Evolutionary conservation across 2,888 invertebrate genomes (phyloP), one percentile per base, ranked within the genome.

Genomic region (Pseudococcus longispinus): DNA sequence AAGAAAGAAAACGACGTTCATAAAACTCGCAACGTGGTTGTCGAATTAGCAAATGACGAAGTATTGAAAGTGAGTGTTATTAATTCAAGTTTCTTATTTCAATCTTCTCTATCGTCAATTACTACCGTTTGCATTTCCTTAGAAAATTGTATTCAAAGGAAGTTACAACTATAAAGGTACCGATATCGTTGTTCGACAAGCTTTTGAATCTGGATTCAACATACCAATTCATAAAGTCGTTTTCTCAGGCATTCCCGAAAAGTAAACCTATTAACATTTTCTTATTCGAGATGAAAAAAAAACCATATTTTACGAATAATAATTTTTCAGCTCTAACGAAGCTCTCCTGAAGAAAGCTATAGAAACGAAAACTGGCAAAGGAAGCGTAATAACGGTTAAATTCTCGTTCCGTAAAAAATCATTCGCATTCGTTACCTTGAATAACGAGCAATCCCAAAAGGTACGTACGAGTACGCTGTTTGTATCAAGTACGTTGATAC

Each of bases 401-500:
- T 85, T 85, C 29, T 85, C 85, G 0, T 23, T 46, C 44, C 26
- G 29, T 18, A 85, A 77, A n/a, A 23, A 44, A 18, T 46, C 77
- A 32, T 85, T 44, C 85, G 85, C 46, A 11, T 85, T 85, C 8
- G 77, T 85, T n/a, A 74, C 29, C 3, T 18, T 85, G n/a, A 20
- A 77, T 20, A 65, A 2, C 65, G 84, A 65, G 55, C 32, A 84
- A 65, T 42, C 65, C 8, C 37, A 32, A 13, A 84, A 84, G n/a
- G 84, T 84, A 84, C 23, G 46, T 51, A n/a, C n/a, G n/a, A 18
- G 13, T 6, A 11, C 44, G 13, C 13, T 13, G 44, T 18, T 51
- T n/a, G n/a, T 51, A 46, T 51, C n/a, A 2, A 51, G 18, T 46
- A 46, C 46, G 1, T 51, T 51, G 13, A 46, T 13, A 2, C 44